Percentiles rank a stretch among this genome's conserved stretches.
Evolutionary conservation across 2,113 vertebrate genomes (phyloP).

Genomic region (Pedionomus torquatus): DNA sequence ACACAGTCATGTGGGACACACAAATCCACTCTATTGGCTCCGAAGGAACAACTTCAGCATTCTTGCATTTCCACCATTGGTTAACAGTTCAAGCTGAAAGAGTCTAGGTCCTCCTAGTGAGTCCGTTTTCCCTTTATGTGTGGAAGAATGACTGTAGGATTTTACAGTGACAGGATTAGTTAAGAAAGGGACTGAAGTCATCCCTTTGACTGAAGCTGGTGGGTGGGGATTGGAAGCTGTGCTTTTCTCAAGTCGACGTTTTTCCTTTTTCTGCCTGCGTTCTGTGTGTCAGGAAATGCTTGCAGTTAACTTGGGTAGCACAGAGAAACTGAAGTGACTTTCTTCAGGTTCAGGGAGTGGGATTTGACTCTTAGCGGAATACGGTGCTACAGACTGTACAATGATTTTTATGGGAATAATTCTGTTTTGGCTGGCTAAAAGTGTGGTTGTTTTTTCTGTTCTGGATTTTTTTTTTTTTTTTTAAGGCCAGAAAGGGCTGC

Average conservation of each 20-base stretch:
- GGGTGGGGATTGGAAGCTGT: conserved; percentile 67
- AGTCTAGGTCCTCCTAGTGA: conserved; percentile 72
- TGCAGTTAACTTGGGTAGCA: conserved; percentile 32
- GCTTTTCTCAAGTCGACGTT: conserved; percentile 51
- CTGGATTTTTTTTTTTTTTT: not conserved
- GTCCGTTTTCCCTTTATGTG: conserved; percentile 76
- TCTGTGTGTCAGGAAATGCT: conserved; percentile 50
- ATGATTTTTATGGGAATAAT: not conserved
- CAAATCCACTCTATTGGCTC: conserved; percentile 83
- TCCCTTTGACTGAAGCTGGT: conserved; percentile 64
- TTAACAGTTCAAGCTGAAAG: conserved; percentile 77
- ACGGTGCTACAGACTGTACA: not conserved
- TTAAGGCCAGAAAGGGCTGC: not conserved
- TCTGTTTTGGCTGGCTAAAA: not conserved
- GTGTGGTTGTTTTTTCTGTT: not conserved
- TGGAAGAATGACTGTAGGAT: conserved; percentile 85
- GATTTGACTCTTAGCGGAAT: not conserved
- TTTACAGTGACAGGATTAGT: conserved; percentile 79
- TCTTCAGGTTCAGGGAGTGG: not conserved
- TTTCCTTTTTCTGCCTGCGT: conserved; percentile 53
- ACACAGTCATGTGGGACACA: conserved; percentile 84
- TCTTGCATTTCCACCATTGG: conserved; percentile 85
- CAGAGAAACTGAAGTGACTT: conserved; percentile 18
- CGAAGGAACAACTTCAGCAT: conserved; percentile 75
- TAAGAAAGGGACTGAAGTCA: conserved; percentile 72